These are phyloP conservation scores for Telmatherina bonti DNA, from an alignment of 2,797 vertebrate genomes.

Conservation along the genomic window DNA sequence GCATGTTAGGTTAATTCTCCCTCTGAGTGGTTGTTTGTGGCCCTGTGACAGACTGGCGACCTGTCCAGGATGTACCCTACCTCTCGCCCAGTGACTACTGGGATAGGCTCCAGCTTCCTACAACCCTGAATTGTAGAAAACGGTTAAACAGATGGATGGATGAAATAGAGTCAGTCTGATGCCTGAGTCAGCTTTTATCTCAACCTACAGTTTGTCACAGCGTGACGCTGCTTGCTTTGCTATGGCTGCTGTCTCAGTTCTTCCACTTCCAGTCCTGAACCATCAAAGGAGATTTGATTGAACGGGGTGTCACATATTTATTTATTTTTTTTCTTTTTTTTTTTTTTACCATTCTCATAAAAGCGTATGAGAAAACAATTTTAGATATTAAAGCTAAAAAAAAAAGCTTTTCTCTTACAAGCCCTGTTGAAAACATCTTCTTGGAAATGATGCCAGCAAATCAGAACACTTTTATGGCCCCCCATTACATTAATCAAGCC, in stretches of 20 bases:
- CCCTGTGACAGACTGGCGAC: no score
- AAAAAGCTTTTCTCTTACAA: conserved; percentile 44
- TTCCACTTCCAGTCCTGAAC: conserved; percentile 31
- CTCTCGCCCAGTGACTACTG: not conserved
- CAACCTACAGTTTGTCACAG: not conserved
- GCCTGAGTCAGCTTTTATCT: conserved; percentile 8
- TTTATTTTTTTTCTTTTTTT: no score
- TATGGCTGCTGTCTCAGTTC: conserved; percentile 36
- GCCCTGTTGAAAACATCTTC: conserved; percentile 55
- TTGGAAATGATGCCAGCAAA: conserved; percentile 67
- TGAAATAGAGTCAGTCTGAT: conserved; percentile 9
- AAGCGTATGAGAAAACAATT: conserved; percentile 60
- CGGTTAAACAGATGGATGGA: not conserved
- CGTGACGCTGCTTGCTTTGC: conserved; percentile 13
- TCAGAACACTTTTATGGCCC: conserved; percentile 73
- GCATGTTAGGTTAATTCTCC: not conserved
- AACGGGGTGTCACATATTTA: conserved; percentile 58
- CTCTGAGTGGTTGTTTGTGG: no score
- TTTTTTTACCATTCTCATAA: conserved; percentile 66
- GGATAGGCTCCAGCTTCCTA: not conserved
- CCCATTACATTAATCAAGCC: conserved; percentile 67
- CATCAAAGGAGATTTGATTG: conserved; percentile 55
- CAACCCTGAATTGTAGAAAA: not conserved
- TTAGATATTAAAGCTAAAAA: conserved; percentile 43
- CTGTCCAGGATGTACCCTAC: not conserved